Evolutionary conservation across 2,113 vertebrate genomes (phyloP).

Genomic region (Polypterus senegalus): DNA sequence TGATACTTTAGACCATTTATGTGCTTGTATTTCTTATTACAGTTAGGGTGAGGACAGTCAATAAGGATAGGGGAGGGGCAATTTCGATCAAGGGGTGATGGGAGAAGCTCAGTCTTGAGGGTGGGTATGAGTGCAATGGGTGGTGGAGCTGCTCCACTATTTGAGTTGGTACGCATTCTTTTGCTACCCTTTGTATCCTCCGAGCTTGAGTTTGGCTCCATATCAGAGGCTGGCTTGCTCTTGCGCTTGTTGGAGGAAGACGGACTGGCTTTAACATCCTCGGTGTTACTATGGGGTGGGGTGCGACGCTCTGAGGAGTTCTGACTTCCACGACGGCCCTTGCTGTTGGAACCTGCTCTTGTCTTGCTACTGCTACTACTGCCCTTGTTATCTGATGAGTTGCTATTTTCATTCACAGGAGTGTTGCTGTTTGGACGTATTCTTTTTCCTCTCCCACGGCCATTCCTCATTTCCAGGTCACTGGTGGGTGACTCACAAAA

Average conservation of each 20-base stretch:
- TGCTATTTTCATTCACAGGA: constrained; percentile 67
- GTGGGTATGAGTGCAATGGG: constrained; percentile 41
- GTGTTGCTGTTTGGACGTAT: constrained; percentile 91
- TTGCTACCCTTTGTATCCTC: constrained; percentile 97
- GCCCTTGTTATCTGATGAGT: constrained; percentile 81
- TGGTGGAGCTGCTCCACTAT: constrained; percentile 37
- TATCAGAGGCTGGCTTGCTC: constrained; percentile 83
- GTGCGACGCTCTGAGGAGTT: constrained; percentile 87
- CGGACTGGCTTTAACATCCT: constrained; percentile 91
- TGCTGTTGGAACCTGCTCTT: constrained; percentile 80
- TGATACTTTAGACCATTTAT: constrained; percentile 97
- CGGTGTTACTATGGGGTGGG: constrained; percentile 59
- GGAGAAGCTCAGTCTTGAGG: constrained; percentile 68
- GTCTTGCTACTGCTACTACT: constrained; percentile 79
- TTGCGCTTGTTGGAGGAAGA: constrained; percentile 85
- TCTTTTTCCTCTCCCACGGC: constrained; percentile 86
- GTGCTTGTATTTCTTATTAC: constrained; percentile 99
- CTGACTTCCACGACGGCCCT: constrained; percentile 90
- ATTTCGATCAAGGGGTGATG: constrained; percentile 66
- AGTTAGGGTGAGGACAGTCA: constrained; percentile 94
- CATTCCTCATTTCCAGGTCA: constrained; percentile 93
- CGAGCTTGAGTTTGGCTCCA: constrained; percentile 97
- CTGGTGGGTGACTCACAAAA: constrained; percentile 98
- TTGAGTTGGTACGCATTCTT: constrained; percentile 86
- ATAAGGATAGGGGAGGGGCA: constrained; percentile 93